These are phyloP conservation scores for Jordanella pulchra DNA, from an alignment of 2,797 vertebrate genomes.

Conservation along the genomic window DNA sequence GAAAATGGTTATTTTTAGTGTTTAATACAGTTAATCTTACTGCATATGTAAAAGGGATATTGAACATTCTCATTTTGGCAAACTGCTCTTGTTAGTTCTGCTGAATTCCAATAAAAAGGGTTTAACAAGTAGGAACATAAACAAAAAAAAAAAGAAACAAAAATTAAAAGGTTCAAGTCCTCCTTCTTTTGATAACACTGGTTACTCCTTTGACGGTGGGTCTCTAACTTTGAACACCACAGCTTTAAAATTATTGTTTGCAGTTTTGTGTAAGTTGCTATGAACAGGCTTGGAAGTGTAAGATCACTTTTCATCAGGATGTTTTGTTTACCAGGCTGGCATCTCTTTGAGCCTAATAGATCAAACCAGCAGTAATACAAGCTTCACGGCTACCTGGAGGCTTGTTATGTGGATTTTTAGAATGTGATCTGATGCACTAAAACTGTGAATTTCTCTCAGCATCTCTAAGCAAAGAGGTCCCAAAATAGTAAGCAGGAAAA, in stretches of 20 bases:
- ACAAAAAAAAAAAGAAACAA: not conserved
- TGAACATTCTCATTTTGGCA: too few relatives aligned
- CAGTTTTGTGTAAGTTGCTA: not conserved
- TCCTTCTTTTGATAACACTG: not conserved
- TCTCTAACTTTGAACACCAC: not conserved
- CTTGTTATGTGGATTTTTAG: slow-evolving; percentile 9
- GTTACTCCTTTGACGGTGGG: not conserved
- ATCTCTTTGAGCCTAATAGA: slow-evolving; percentile 22
- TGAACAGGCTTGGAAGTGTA: slow-evolving; percentile 22
- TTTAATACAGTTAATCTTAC: too few relatives aligned
- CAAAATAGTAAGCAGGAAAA: slow-evolving; percentile 1
- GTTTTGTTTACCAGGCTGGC: slow-evolving; percentile 39
- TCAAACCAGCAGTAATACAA: slow-evolving; percentile 1
- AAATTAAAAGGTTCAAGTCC: not conserved
- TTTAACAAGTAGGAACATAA: not conserved
- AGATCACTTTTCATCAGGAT: slow-evolving; percentile 21
- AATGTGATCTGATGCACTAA: slow-evolving; percentile 22
- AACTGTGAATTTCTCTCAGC: not conserved
- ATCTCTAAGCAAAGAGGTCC: not conserved
- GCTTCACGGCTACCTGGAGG: slow-evolving; percentile 4
- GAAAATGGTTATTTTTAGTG: too few relatives aligned
- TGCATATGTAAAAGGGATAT: too few relatives aligned
- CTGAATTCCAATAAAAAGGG: not conserved
- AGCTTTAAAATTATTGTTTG: slow-evolving; percentile 25
- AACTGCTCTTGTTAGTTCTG: not conserved